Conservation (phyloP, 2,888 invertebrate genomes). For the Mythimna pallens region DNA sequence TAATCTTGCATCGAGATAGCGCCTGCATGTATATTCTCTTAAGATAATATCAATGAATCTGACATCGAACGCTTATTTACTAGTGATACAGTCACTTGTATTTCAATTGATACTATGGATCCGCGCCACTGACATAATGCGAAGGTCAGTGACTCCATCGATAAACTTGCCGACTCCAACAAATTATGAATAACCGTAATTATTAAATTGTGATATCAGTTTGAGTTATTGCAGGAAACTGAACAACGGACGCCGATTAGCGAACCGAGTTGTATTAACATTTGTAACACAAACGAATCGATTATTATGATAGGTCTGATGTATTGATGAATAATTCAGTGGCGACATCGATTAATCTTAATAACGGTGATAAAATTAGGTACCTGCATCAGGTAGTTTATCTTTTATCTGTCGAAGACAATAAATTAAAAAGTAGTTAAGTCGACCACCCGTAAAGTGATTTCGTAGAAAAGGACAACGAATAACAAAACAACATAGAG, state of each 20-base stretch:
- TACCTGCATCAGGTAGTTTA: conserved; percentile 45
- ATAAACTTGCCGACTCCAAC: conserved; percentile 66
- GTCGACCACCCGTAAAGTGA: conserved; percentile 81
- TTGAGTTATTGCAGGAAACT: conserved; percentile 63
- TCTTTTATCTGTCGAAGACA: conserved; percentile 62
- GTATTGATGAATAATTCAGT: conserved; percentile 67
- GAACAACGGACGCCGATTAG: conserved; percentile 57
- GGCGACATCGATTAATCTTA: conserved; percentile 61
- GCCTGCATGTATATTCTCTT: conserved; percentile 44
- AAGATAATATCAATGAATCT: conserved; percentile 55
- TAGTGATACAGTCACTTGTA: conserved; percentile 55
- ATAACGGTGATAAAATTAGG: conserved; percentile 53
- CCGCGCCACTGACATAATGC: conserved; percentile 70
- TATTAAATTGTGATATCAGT: conserved; percentile 73
- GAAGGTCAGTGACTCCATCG: conserved; percentile 72
- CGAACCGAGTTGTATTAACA: conserved; percentile 42
- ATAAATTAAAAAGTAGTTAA: conserved; percentile 73
- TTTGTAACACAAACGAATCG: conserved; percentile 57
- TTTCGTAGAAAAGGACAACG: conserved; percentile 75
- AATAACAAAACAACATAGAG: conserved; percentile 72
- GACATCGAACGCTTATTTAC: conserved; percentile 44
- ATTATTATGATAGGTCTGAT: conserved; percentile 62
- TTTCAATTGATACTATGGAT: conserved; percentile 64
- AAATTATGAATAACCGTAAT: conserved; percentile 76
- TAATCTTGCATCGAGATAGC: conserved; percentile 47